Evolutionary conservation across 2,888 invertebrate genomes (phyloP), one percentile per base, ranked within the genome.

Genomic region (Napeogenes sylphis): DNA sequence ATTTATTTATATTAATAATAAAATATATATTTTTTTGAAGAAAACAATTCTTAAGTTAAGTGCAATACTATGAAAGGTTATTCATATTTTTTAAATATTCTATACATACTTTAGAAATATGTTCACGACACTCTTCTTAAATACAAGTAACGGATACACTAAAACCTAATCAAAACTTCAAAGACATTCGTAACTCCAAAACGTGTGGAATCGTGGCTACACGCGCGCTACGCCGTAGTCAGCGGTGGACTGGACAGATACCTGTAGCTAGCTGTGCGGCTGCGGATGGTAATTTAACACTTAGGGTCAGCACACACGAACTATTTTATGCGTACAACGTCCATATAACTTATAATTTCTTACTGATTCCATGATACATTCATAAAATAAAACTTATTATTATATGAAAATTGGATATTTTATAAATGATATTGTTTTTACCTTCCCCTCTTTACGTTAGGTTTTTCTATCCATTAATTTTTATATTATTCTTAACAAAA

Each of bases 211-310:
- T 55, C 62, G 69, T 67, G 67, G 69, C 68, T 61, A 68, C 72
- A 65, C 60, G 65, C 68, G 60, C 56, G 66, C 73, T 73, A 71
- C 73, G 70, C 68, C 72, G 73, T 75, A 73, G 72, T 67, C 64
- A 64, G 73, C 69, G 73, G 47, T 54, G 10, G 46, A 74, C 74
- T 75, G 75, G 54, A 59, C 68, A 67, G 70, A 30, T 30, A 73
- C 73, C 71, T 72, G 73, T 73, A 70, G 73, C 67, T 73, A 70
- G 73, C 67, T 64, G 62, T 65, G 67, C 62, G 46, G 64, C 59
- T 60, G 46, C 51, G 46, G 60, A 60, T 58, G 55, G 57, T 53
- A n/a, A 61, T 45, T 45, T 45, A 51, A 45, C 57, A 57, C n/a
- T 51, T 51, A 51, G 12, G 51, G 51, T 30, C 51, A 30, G 8